Percentiles rank a stretch among this genome's conserved stretches.
Evolutionary conservation across 2,797 vertebrate genomes (phyloP).

Genomic region (Etheostoma nigrum): DNA sequence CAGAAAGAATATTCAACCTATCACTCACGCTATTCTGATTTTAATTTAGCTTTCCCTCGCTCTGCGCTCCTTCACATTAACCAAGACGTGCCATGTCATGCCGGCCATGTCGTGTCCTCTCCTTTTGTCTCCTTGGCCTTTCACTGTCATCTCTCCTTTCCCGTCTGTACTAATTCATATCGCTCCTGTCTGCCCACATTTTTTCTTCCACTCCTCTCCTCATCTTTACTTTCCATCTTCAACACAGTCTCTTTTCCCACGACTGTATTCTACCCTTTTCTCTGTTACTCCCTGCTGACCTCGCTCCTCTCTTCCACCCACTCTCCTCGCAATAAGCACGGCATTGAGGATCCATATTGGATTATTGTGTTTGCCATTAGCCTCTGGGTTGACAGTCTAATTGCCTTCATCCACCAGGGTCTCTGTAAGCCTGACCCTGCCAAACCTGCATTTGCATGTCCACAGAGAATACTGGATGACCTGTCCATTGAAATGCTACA

Average conservation of each 20-base stretch:
- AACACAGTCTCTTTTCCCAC: slow-evolving; percentile 18
- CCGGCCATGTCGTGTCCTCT: slow-evolving; percentile 10
- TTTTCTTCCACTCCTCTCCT: slow-evolving; percentile 25
- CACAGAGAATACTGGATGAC: slow-evolving; percentile 22
- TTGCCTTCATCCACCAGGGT: slow-evolving; percentile 60
- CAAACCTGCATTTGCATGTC: slow-evolving; percentile 54
- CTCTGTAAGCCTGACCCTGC: slow-evolving; percentile 41
- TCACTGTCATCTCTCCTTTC: background rate
- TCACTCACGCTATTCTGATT: slow-evolving; percentile 12
- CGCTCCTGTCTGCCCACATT: slow-evolving; percentile 27
- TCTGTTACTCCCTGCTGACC: slow-evolving; percentile 47
- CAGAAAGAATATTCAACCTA: too few relatives aligned
- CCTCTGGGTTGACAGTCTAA: slow-evolving; percentile 67
- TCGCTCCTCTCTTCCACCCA: slow-evolving; percentile 45
- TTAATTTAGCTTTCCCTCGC: slow-evolving; percentile 27
- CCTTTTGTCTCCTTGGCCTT: slow-evolving; percentile 15
- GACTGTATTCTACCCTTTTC: background rate
- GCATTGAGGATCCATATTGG: slow-evolving; percentile 59
- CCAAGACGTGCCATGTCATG: slow-evolving; percentile 18
- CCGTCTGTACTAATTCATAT: slow-evolving; percentile 20
- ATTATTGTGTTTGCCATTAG: slow-evolving; percentile 69
- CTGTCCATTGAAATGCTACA: slow-evolving; percentile 29
- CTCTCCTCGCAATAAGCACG: slow-evolving; percentile 32
- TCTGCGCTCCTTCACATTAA: slow-evolving; percentile 22
- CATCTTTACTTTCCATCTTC: slow-evolving; percentile 27